phyloP scores from a whole-genome alignment of 2,888 invertebrate species.

The Machimus rusticus region DNA sequence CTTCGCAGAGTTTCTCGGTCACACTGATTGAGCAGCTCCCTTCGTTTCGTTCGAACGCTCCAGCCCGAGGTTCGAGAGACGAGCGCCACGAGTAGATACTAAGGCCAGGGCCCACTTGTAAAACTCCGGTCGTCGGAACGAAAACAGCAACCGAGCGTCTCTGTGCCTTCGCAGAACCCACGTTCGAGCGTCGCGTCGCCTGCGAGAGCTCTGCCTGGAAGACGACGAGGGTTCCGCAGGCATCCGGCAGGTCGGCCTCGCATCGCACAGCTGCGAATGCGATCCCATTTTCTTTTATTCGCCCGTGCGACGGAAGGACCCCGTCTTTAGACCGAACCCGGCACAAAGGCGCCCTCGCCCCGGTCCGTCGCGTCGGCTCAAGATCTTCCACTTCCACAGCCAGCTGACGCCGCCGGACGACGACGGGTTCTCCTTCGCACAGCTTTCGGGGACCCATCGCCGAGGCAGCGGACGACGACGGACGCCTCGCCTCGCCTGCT shows the following conservation, averaged over 20 bases:
- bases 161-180: background rate
- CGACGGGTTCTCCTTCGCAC: background rate
- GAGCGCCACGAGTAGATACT: background rate
- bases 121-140: background rate
- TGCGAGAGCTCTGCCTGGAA: background rate
- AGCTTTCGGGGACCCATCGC: background rate
- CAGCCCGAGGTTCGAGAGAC: background rate
- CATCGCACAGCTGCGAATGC: background rate
- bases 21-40: background rate
- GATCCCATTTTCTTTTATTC: background rate
- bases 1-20: background rate
- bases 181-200: background rate
- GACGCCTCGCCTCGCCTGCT: background rate
- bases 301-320: background rate
- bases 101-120: background rate
- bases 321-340: background rate
- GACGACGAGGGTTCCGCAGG: background rate
- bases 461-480: background rate
- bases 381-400: background rate
- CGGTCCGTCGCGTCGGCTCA: background rate
- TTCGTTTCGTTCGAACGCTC: background rate
- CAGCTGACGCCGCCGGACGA: background rate
- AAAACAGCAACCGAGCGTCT: background rate
- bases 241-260: background rate
- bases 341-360: background rate